Evolutionary conservation across 2,113 vertebrate species (phyloP).

Genomic region (Heloderma charlesbogerti): DNA sequence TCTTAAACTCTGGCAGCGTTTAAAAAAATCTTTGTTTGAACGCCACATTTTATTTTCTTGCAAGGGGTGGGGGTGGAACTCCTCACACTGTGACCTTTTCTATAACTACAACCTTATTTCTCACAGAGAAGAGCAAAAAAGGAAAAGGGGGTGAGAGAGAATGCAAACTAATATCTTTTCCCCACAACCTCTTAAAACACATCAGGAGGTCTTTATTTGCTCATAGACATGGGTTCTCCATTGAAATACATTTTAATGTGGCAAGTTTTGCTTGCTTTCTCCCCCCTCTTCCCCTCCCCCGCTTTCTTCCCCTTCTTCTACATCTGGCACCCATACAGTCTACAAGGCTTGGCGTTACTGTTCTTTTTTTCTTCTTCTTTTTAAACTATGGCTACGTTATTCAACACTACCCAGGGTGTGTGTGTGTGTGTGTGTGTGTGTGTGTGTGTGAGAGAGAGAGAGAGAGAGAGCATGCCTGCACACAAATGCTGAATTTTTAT

Average conservation of each 20-base stretch:
- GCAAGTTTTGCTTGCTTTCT: slow-evolving; percentile 75
- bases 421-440: not conserved
- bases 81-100: slow-evolving; percentile 61
- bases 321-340: slow-evolving; percentile 93
- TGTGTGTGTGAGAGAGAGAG: slow-evolving; percentile 48
- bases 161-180: slow-evolving; percentile 54
- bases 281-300: not conserved
- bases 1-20: slow-evolving; percentile 38
- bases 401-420: slow-evolving; percentile 76
- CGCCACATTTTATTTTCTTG: slow-evolving; percentile 51
- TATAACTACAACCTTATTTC: slow-evolving; percentile 76
- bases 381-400: slow-evolving; percentile 89
- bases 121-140: not conserved
- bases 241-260: slow-evolving; percentile 83
- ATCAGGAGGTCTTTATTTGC: slow-evolving; percentile 60
- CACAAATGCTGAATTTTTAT: slow-evolving; percentile 10
- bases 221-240: slow-evolving; percentile 79
- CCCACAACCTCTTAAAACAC: slow-evolving; percentile 75
- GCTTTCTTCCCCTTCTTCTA: slow-evolving; percentile 69
- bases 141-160: not conserved
- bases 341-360: slow-evolving; percentile 81
- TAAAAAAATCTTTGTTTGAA: slow-evolving; percentile 31
- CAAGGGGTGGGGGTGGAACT: not conserved
- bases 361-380: slow-evolving; percentile 80
- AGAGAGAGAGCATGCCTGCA: not conserved